Base-by-base conservation (phyloP, 1,140 invertebrate species). In the Aphelinus atriplicis region DNA sequence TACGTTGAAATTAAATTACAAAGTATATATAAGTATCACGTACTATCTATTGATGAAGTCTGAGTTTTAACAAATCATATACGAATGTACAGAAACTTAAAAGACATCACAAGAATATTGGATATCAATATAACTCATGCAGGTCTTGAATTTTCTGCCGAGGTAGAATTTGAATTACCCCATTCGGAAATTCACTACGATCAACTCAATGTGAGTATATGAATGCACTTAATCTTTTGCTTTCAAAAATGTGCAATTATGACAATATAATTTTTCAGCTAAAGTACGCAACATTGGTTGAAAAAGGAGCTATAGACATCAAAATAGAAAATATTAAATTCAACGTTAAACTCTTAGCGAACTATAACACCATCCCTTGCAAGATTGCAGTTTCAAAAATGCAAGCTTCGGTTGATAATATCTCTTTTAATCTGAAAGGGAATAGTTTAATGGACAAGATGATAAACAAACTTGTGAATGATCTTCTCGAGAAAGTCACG, bases 351-450 rank as follows among this genome's bases (percentile, higher is more conserved):
- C 7, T 68, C 4, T 7, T 43, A 4, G 48, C 57, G 45, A 68
- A 68, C 47, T 68, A 68, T 9, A 68, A 68, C 53, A 3, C 3
- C 1, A 46, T 3, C 47, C 65, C 65, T n/a, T 68, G 65, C 7
- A 7, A 57, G 47, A 10, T 9, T 56, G 2, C 42, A 1, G 7
- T 57, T 5, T 3, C n/a, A 7, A 10, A 43, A 3, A 26, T 68
- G 3, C 10, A 57, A 7, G 6, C 65, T 5, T 3, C 7, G 57
- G 10, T 68, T 51, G 65, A 55, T 5, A 50, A 68, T 10, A 56
- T 57, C 42, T 9, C 5, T 3, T 45, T 68, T 47, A 46, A 68
- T 43, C 57, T 68, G 43, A 46, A 7, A 2, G 53, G 57, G 2
- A 57, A 46, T n/a, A 57, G 26, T 10, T 5, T 68, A 46, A 46